Evolutionary conservation across 1,140 invertebrate species (phyloP).

Genomic region (Drosophila nannoptera): DNA sequence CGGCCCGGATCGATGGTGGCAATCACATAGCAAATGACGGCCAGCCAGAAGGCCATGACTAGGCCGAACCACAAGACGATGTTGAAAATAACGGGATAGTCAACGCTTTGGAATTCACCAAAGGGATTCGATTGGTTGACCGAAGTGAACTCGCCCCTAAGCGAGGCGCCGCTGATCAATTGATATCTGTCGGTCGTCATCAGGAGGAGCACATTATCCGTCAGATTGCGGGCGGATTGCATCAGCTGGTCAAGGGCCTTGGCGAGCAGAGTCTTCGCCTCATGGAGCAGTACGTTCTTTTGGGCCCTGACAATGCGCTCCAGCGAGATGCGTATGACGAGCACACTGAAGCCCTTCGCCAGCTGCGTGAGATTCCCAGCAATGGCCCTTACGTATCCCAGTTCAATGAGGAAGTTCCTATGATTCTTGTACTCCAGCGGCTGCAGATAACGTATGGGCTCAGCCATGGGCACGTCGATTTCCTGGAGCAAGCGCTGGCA

Average conservation of each 20-base stretch:
- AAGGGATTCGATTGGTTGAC: conserved; percentile 45
- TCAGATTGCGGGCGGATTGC: conserved; percentile 79
- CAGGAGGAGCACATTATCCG: conserved; percentile 84
- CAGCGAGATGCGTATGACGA: conserved; percentile 47
- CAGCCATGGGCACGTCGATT: conserved; percentile 57
- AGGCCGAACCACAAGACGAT: conserved; percentile 93
- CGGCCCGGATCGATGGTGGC: conserved; percentile 96
- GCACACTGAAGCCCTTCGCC: conserved; percentile 20
- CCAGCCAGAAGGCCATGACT: conserved; percentile 86
- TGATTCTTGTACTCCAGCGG: conserved; percentile 80
- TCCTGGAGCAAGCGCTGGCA: conserved; percentile 79
- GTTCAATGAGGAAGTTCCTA: conserved; percentile 82
- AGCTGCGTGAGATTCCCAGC: conserved; percentile 78
- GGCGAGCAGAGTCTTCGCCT: conserved; percentile 82
- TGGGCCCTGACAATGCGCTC: conserved; percentile 76
- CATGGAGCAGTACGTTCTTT: conserved; percentile 82
- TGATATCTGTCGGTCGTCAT: conserved; percentile 81
- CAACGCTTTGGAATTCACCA: conserved; percentile 81
- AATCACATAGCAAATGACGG: conserved; percentile 90
- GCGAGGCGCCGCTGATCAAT: conserved; percentile 77
- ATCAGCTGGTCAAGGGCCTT: conserved; percentile 17
- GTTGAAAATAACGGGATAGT: conserved; percentile 92
- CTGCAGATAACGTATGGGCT: conserved; percentile 66
- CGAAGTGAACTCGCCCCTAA: not conserved
- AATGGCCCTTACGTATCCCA: conserved; percentile 82